Percentiles rank a stretch among this genome's conserved stretches.
Conservation (phyloP, 1,140 invertebrate genomes). For the Chironomus tepperi region DNA sequence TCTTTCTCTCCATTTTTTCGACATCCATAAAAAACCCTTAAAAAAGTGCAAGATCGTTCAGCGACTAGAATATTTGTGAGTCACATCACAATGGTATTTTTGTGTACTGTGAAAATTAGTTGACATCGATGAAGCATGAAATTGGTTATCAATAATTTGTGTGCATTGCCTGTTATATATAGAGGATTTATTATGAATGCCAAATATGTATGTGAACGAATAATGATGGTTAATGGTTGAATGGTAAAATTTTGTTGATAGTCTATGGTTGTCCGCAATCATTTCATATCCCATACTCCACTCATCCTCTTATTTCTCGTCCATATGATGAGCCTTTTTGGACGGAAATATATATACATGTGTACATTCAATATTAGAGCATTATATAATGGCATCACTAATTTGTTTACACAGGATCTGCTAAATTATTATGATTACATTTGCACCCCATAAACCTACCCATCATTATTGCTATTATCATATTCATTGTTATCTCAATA, state of each 20-base stretch:
- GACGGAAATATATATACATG: background rate
- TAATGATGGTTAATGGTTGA: background rate
- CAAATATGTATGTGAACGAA: background rate
- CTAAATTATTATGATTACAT: slow-evolving; percentile 10
- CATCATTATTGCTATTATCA: background rate
- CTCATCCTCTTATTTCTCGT: no score
- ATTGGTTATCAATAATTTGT: slow-evolving; percentile 21
- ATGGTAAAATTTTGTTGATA: background rate
- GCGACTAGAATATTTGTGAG: no score
- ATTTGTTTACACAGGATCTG: slow-evolving; percentile 8
- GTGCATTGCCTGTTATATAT: background rate
- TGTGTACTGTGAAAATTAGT: slow-evolving; percentile 1
- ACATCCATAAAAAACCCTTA: background rate
- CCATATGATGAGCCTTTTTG: background rate
- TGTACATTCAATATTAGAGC: background rate
- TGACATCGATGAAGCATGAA: slow-evolving; percentile 9
- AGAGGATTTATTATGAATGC: slow-evolving; percentile 1
- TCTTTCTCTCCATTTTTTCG: no score
- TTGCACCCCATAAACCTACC: background rate
- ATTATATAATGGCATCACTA: slow-evolving; percentile 6
- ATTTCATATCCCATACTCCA: no score
- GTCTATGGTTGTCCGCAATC: background rate
- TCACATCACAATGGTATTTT: no score
- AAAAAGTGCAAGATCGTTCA: background rate
- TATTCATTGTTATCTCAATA: background rate